Evolutionary conservation across 2,113 vertebrate genomes (phyloP), one percentile per base, ranked within the genome.

Genomic region (Vidua chalybeata): DNA sequence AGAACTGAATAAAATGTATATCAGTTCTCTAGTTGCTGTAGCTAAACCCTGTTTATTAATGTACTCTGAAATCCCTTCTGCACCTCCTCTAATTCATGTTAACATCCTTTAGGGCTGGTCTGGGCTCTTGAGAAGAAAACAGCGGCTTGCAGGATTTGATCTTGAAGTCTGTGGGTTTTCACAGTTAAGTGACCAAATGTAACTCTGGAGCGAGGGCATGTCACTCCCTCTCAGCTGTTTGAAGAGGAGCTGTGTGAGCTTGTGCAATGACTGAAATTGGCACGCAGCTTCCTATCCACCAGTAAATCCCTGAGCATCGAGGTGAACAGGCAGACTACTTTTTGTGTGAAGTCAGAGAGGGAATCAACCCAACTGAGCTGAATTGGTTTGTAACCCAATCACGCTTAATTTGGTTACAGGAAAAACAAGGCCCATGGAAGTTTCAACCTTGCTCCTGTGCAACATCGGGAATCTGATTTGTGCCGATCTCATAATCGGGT

Each of bases 401-500:
- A 91, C 0, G 5, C 80, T 94, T 96, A 95, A 94, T 96, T 93
- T 28, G 27, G 69, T 94, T 97, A 96, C 49, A 90, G 56, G 93
- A 87, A 94, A 94, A 91, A 94, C 74, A 97, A 84, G 92, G 94
- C 93, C 89, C 77, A 17, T 83, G 61, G 88, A 95, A 95, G 94
- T 95, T 94, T 92, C 89, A 94, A 72, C 87, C 75, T 92, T 96
- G 67, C 94, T 97, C 80, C 85, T 93, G 79, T 79, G 83, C 90
- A 97, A 59, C 94, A 95, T 96, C 66, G 71, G 95, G 97, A 97
- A 96, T 97, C 90, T 95, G 95, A 96, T 96, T 95, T 97, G 94
- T 84, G 95, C 96, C 35, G 82, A 97, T 96, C 97, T 97, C 95
- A 90, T 96, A 98, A 98, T 91, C 72, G 92, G 93, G 94, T 96